Percentiles rank a stretch among this genome's conserved stretches.
phyloP scores from a whole-genome alignment of 2,113 vertebrate genomes.

The Stomatorhinus ivindoensis region DNA sequence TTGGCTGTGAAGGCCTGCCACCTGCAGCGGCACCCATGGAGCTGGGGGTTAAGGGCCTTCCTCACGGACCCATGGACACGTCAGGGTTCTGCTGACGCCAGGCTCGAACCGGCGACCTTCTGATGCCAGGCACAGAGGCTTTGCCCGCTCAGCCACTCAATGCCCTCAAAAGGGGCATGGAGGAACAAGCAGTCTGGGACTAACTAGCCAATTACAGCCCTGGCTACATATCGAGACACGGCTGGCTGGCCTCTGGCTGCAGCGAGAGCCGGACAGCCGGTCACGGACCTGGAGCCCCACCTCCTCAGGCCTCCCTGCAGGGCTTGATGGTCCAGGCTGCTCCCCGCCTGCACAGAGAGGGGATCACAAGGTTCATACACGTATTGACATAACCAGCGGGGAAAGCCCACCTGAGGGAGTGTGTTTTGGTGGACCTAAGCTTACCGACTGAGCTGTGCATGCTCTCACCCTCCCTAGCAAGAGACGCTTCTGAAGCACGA shows the following conservation, averaged over 20 bases:
- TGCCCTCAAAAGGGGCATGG: not conserved
- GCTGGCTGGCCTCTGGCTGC: not conserved
- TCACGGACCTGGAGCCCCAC: slow-evolving; percentile 23
- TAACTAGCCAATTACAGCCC: not conserved
- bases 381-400: not conserved
- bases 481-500: not conserved
- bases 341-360: slow-evolving; percentile 31
- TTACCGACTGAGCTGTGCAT: not conserved
- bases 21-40: not conserved
- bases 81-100: not conserved
- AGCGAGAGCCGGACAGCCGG: not conserved
- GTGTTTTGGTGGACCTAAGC: not conserved
- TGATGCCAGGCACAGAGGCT: not conserved
- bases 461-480: not conserved
- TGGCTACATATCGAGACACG: not conserved
- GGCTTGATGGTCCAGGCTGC: slow-evolving; percentile 10
- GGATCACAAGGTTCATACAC: not conserved
- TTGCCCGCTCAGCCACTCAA: not conserved
- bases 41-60: not conserved
- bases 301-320: not conserved
- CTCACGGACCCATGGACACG: not conserved
- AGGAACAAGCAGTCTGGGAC: not conserved
- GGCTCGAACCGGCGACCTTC: not conserved
- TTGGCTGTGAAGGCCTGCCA: not conserved
- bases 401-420: not conserved